phyloP scores from a whole-genome alignment of 1,140 invertebrate genomes.

The Zaprionus lachaisei region DNA sequence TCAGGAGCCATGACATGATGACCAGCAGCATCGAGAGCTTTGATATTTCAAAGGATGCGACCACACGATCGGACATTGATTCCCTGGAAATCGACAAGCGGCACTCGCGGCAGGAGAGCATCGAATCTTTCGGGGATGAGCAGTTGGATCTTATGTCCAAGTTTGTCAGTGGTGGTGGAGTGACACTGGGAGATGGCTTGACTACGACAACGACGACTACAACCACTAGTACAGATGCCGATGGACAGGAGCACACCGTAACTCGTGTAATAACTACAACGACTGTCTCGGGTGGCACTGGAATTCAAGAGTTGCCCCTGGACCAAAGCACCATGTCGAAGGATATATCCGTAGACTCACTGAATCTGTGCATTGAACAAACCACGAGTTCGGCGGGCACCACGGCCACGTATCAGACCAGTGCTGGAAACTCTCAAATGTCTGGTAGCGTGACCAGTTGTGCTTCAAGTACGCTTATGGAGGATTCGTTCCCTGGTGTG shows the following conservation, averaged over 20 bases:
- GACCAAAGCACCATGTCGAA: slow-evolving; percentile 69
- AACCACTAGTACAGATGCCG: slow-evolving; percentile 85
- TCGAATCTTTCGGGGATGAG: slow-evolving; percentile 85
- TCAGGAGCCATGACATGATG: slow-evolving; percentile 86
- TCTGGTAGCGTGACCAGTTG: slow-evolving; percentile 91
- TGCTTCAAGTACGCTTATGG: slow-evolving; percentile 83
- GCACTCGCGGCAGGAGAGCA: slow-evolving; percentile 86
- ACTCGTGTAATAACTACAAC: slow-evolving; percentile 86
- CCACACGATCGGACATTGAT: slow-evolving; percentile 77
- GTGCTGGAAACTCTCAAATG: slow-evolving; percentile 92
- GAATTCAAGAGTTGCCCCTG: slow-evolving; percentile 51
- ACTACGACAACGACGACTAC: slow-evolving; percentile 85
- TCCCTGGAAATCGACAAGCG: slow-evolving; percentile 80
- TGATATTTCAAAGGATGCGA: slow-evolving; percentile 85
- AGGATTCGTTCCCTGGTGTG: slow-evolving; percentile 78
- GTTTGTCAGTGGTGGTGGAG: slow-evolving; percentile 78
- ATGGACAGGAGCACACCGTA: slow-evolving; percentile 84
- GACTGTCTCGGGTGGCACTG: slow-evolving; percentile 84
- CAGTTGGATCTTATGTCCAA: slow-evolving; percentile 80
- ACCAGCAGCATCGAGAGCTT: slow-evolving; percentile 88
- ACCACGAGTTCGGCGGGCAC: slow-evolving; percentile 90
- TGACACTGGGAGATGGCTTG: slow-evolving; percentile 78
- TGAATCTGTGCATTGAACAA: slow-evolving; percentile 78
- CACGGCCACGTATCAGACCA: slow-evolving; percentile 91
- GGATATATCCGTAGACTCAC: slow-evolving; percentile 78